These are phyloP conservation scores for Notocelia uddmanniana DNA, from an alignment of 2,888 invertebrate genomes.

Conservation along the genomic window DNA sequence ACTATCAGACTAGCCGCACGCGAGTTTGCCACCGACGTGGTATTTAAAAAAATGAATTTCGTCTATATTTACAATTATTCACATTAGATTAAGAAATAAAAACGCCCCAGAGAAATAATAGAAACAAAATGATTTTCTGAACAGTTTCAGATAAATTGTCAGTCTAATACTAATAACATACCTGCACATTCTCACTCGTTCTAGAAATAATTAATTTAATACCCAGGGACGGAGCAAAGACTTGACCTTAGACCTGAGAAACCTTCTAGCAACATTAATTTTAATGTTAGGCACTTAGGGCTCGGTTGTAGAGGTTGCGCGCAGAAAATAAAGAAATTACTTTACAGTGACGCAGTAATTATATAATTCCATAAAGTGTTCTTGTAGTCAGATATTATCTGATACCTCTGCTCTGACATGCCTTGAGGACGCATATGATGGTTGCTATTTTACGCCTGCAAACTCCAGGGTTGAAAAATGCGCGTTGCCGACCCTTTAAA, in stretches of 20 bases:
- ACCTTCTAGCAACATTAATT: constrained; percentile 4
- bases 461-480: too few relatives aligned
- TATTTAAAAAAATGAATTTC: too few relatives aligned
- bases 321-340: constrained; percentile 4
- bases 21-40: too few relatives aligned
- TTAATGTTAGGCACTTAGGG: constrained; percentile 1
- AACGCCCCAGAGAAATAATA: too few relatives aligned
- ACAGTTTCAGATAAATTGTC: not conserved
- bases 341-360: not conserved
- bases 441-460: too few relatives aligned
- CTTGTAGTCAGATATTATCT: too few relatives aligned
- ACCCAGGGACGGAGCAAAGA: not conserved
- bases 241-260: constrained; percentile 24
- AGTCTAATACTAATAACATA: not conserved
- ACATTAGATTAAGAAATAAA: too few relatives aligned
- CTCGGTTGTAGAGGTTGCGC: not conserved
- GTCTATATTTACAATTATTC: too few relatives aligned
- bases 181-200: not conserved
- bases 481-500: too few relatives aligned
- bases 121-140: too few relatives aligned
- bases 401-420: not conserved
- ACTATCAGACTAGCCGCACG: too few relatives aligned
- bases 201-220: constrained; percentile 9
- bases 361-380: not conserved
- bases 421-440: too few relatives aligned